Base-by-base conservation (phyloP, 2,797 vertebrate species). In the Triplophysa bombifrons region DNA sequence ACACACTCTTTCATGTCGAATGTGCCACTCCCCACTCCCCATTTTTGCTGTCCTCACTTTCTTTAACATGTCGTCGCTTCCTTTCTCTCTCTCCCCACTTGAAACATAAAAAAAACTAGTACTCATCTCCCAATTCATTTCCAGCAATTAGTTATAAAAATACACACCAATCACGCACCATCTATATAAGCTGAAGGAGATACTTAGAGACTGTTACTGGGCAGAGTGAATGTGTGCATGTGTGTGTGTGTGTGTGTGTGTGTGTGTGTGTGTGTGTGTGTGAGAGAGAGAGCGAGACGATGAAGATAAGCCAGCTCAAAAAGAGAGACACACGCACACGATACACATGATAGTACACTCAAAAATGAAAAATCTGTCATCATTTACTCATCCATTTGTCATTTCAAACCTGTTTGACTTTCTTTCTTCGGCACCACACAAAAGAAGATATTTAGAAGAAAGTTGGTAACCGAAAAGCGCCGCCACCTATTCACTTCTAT, bases 91-190 rank as follows among this genome's bases (percentile, higher is more conserved):
- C 19, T 56, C 61, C 60, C 16, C 66, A 76, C 48, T 73, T 76
- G 58, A 16, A 65, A 72, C 56, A 34, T 30, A 80, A 38, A 58
- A 68, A 61, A 51, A 74, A 22, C 17, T 64, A 77, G 74, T 67
- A 72, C 80, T 82, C 70, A 63, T 74, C 58, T 38, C 80, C 70
- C 68, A 84, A 84, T 82, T 92, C 90, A 88, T 91, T 88, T 92
- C 85, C 88, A 90, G 90, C 89, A 91, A 92, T 91, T 92, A 90
- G 89, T 92, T 92, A 90, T 90, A 92, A 92, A 94, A 94, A 93
- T 94, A 93, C 90, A 85, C 88, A 89, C 92, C 93, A 93, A 94
- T 93, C 88, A 80, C 41, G 77, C 82, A 78, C 84, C 78, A 74
- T 67, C 83, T 84, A 65, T 30, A 63, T 30, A 83, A 67, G 27